These are phyloP conservation scores for Rapana venosa DNA, from an alignment of 2,888 invertebrate species.

Conservation along the genomic window DNA sequence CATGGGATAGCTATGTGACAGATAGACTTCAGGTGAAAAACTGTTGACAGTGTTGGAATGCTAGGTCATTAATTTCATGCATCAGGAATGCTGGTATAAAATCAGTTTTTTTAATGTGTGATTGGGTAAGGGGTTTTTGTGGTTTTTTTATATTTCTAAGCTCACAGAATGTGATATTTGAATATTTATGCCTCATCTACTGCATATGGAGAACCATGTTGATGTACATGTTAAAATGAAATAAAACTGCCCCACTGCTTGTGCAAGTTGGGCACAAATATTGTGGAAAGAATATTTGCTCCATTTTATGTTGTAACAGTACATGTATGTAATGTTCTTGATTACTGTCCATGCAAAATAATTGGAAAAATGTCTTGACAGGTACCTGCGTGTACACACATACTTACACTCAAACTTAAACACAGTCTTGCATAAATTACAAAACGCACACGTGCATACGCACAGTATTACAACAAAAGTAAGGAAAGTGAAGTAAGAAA, in stretches of 20 bases:
- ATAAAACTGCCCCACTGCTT: neutral
- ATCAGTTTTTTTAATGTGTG: neutral
- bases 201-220: neutral
- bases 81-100: neutral
- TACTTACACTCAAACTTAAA: neutral
- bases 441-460: neutral
- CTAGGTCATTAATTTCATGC: neutral
- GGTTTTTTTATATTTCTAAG: neutral
- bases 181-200: neutral
- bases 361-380: neutral
- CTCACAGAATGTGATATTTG: neutral
- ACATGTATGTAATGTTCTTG: neutral
- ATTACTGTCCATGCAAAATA: neutral
- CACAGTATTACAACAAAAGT: too few species aligned
- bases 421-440: neutral
- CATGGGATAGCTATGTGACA: neutral
- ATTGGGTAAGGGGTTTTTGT: neutral
- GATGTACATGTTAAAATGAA: too few species aligned
- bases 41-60: neutral
- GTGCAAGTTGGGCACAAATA: neutral
- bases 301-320: too few species aligned
- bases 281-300: too few species aligned
- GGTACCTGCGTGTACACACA: slow-evolving; percentile 4
- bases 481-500: too few species aligned
- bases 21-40: neutral